These are phyloP conservation scores for Galaxea fascicularis DNA, from an alignment of 92 coral and sea anemone genomes.

Conservation along the genomic window DNA sequence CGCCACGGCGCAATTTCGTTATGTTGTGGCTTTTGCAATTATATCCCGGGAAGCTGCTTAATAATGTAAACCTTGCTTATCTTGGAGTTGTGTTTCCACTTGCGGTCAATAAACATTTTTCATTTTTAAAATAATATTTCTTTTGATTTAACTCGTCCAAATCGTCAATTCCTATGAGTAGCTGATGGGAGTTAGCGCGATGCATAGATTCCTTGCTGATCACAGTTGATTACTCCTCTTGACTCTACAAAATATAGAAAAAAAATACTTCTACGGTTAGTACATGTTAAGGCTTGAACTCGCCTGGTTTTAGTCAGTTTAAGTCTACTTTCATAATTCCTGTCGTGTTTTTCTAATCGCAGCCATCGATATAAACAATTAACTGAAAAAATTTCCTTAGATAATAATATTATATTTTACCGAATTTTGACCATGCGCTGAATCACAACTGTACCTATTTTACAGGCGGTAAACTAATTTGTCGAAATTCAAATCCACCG, in stretches of 20 bases:
- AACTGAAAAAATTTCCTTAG: conserved; percentile 9
- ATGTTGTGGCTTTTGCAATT: background rate
- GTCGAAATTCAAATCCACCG: background rate
- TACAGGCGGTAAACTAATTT: too few species aligned
- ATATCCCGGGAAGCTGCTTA: conserved; percentile 29
- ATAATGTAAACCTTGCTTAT: conserved; percentile 3
- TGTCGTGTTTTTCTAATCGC: background rate
- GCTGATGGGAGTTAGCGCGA: background rate
- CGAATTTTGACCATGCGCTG: background rate
- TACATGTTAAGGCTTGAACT: conserved; percentile 8
- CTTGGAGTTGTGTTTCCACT: conserved; percentile 12
- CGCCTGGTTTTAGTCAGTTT: background rate
- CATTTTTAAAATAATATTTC: background rate
- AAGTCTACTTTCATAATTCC: background rate
- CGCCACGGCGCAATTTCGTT: background rate
- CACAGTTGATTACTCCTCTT: background rate
- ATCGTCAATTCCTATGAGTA: conserved; percentile 1
- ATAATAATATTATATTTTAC: conserved; percentile 11
- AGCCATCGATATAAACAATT: conserved; percentile 25
- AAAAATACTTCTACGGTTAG: background rate
- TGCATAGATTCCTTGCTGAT: background rate
- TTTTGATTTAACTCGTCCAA: conserved; percentile 3
- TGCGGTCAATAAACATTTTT: conserved; percentile 14
- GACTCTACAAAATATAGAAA: conserved; percentile 6
- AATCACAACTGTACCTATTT: background rate